Evolutionary conservation across 2,113 vertebrate genomes (phyloP).

Genomic region (Seriola aureovittata): DNA sequence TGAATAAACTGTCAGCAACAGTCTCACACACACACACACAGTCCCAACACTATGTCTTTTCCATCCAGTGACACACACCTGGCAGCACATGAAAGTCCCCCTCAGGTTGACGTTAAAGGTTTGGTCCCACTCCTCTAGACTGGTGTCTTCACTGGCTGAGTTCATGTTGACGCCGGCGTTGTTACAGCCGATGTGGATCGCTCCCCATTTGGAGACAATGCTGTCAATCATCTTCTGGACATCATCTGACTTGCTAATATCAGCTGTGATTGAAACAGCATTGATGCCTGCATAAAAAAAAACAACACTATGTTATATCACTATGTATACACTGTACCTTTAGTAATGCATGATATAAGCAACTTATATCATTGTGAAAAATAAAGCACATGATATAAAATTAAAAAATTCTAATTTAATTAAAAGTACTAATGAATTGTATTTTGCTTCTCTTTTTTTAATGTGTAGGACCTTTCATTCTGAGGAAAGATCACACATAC

Average conservation of each 20-base stretch:
- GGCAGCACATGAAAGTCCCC: conserved; percentile 88
- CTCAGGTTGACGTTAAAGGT: conserved; percentile 87
- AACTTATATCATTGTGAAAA: neutral
- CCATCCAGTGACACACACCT: conserved; percentile 75
- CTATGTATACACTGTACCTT: neutral
- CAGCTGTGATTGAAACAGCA: conserved; percentile 82
- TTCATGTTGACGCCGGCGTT: conserved; percentile 89
- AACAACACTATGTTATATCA: neutral
- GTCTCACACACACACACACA: conserved; percentile 15
- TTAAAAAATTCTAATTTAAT: neutral
- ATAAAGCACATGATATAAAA: neutral
- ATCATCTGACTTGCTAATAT: conserved; percentile 85
- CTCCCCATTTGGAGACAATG: conserved; percentile 83
- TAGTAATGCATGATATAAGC: neutral
- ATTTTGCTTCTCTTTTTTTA: neutral
- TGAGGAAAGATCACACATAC: neutral
- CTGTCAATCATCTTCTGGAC: conserved; percentile 82
- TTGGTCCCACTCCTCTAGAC: conserved; percentile 87
- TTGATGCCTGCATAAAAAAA: conserved; percentile 78
- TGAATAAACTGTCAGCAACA: neutral
- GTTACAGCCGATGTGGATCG: conserved; percentile 85
- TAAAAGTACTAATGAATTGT: neutral
- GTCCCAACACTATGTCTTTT: neutral
- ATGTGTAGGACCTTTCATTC: neutral
- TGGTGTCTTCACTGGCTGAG: conserved; percentile 87